Percentiles rank a stretch among this genome's conserved stretches.
These are phyloP conservation scores for Enteromius afrohamiltoni DNA, from an alignment of 2,797 vertebrate genomes.

Conservation along the genomic window DNA sequence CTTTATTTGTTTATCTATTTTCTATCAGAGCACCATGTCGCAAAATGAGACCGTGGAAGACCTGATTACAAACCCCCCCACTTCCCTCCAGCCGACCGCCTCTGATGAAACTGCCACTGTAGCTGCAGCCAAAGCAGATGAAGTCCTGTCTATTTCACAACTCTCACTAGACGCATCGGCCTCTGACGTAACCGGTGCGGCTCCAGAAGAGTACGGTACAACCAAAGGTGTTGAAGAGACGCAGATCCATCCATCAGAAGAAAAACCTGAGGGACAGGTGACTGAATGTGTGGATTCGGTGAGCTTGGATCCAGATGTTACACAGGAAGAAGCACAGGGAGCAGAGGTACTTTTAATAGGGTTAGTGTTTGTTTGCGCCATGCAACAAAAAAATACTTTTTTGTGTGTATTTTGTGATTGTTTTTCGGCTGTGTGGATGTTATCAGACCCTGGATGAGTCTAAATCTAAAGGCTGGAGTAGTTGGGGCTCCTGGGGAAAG, in stretches of 20 bases:
- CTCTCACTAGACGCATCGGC: conserved; percentile 42
- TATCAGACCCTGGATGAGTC: conserved; percentile 37
- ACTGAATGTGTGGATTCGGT: conserved; percentile 85
- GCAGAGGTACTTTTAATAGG: not conserved
- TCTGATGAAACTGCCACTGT: conserved; percentile 51
- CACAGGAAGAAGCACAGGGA: conserved; percentile 66
- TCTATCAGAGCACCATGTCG: conserved; percentile 75
- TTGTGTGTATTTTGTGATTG: conserved; percentile 42
- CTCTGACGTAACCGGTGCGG: conserved; percentile 40
- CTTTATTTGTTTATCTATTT: conserved; percentile 14
- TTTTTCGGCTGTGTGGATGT: conserved; percentile 27
- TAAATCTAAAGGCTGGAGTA: conserved; percentile 80
- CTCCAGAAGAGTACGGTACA: conserved; percentile 14
- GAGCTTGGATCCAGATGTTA: conserved; percentile 82
- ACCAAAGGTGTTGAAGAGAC: conserved; percentile 33
- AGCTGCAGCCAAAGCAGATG: conserved; percentile 20
- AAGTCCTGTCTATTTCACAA: conserved; percentile 35
- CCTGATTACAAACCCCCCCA: conserved; percentile 47
- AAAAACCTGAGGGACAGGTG: conserved; percentile 59
- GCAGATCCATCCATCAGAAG: conserved; percentile 52
- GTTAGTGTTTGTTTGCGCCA: not conserved
- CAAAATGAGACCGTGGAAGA: conserved; percentile 62
- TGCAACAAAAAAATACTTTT: not conserved
- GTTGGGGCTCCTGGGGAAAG: conserved; percentile 96
- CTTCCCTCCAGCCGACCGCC: conserved; percentile 29